Base-by-base conservation (phyloP, 2,888 invertebrate genomes). In the Perizoma affinitatum region DNA sequence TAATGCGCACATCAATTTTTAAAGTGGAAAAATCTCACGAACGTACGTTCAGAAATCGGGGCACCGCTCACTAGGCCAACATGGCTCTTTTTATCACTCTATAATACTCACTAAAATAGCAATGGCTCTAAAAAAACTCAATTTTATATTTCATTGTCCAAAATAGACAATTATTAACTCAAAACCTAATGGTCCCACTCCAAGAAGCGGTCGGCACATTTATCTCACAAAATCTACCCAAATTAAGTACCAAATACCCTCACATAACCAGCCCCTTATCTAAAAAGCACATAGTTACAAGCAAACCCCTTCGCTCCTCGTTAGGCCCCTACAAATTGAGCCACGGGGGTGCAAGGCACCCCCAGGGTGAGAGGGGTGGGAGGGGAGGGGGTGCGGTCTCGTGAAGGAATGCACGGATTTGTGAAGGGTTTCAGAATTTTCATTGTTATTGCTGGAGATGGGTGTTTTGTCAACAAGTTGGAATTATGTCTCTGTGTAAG, bases 281-380 rank as follows among this genome's bases (percentile, higher is more conserved):
- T 69, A 56, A 46, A 61, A 62, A 65, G 63, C 67, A 67, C 65
- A 65, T 69, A 67, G 63, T 63, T 63, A 64, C 66, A 49, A 53
- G 51, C 47, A 57, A 65, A 70, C 65, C 78, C 76, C 78, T 82
- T 84, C 78, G 73, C 86, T 85, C 80, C 81, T 86, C 88, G 88
- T 87, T 85, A 87, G 83, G 54, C 55, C 68, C 71, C 67, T 65
- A 67, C 79, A 75, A 78, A 80, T 80, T 78, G 82, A 76, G 82
- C 77, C 75, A 71, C 77, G 76, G 61, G 58, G 66, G 55, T 65
- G 70, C 58, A 54, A 55, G 55, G 53, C 55, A 58, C 70, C 70
- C 67, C 57, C n/a, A 63, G 59, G 59, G 55, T 46, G n/a, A 44
- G 41, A 44, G 40, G 52, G n/a, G n/a, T n/a, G 54, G 40, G 22